Conservation (phyloP, 2,113 vertebrate genomes). For the Orycteropus afer region DNA sequence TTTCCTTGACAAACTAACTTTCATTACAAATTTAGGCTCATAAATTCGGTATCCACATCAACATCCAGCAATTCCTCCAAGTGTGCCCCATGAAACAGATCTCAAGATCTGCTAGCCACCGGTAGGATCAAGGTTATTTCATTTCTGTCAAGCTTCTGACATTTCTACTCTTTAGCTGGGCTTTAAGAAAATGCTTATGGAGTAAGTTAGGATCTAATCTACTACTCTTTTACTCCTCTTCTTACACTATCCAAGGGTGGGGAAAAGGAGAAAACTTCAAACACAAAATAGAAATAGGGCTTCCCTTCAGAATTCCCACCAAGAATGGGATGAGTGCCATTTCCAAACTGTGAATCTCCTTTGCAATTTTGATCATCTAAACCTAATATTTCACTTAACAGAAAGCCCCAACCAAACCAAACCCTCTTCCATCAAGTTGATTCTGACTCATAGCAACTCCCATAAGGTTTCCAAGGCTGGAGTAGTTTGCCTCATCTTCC, state of each 20-base stretch:
- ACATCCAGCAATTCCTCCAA: conserved; percentile 27
- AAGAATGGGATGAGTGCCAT: not conserved
- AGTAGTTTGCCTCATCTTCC: too few relatives aligned
- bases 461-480: too few relatives aligned
- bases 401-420: too few relatives aligned
- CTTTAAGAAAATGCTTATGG: conserved; percentile 33
- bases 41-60: conserved; percentile 23
- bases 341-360: not conserved
- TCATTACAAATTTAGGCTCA: conserved; percentile 40
- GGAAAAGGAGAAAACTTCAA: not conserved
- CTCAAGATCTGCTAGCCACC: not conserved
- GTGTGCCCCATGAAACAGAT: conserved; percentile 13
- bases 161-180: conserved; percentile 35
- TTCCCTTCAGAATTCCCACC: conserved; percentile 36
- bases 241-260: not conserved
- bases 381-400: conserved; percentile 22
- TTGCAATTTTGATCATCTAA: conserved; percentile 25
- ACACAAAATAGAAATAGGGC: conserved; percentile 30
- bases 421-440: too few relatives aligned
- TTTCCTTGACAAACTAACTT: not conserved
- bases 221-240: conserved; percentile 29
- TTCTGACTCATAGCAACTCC: too few relatives aligned
- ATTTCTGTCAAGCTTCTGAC: not conserved
- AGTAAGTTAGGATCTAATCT: conserved; percentile 43
- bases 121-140: not conserved